Evolutionary conservation across 1,140 invertebrate genomes (phyloP).

Genomic region (Apocrypta bakeri): DNA sequence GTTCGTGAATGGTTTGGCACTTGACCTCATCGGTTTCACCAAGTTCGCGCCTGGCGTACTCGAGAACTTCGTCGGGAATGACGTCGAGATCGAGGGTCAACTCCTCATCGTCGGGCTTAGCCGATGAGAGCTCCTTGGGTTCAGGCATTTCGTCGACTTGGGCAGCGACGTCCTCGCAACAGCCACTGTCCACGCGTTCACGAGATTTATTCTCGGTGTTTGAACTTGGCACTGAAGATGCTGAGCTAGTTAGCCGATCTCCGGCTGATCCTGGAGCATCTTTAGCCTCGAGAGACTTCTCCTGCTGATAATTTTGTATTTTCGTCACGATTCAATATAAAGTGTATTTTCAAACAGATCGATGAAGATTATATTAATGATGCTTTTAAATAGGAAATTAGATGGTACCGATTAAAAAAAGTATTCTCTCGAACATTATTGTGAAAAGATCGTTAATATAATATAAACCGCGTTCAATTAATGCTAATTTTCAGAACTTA

Average conservation of each 20-base stretch:
- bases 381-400: no score
- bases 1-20: conserved; percentile 78
- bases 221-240: not conserved
- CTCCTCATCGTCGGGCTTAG: conserved; percentile 64
- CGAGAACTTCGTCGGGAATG: conserved; percentile 69
- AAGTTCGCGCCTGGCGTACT: conserved; percentile 72
- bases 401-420: no score
- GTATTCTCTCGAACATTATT: no score
- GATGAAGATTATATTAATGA: no score
- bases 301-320: conserved; percentile 24
- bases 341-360: no score
- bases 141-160: conserved; percentile 38
- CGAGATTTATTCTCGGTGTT: not conserved
- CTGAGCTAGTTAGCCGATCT: conserved; percentile 2
- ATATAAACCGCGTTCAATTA: no score
- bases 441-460: no score
- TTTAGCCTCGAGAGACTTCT: conserved; percentile 47
- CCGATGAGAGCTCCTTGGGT: not conserved
- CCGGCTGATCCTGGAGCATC: conserved; percentile 23
- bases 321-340: no score
- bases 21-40: conserved; percentile 77
- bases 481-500: no score
- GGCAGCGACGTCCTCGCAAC: conserved; percentile 1
- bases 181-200: not conserved
- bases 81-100: conserved; percentile 69